A percentile compares a stretch with the other conserved stretches of the same genome.
These are phyloP conservation scores for Vipera latastei DNA, from an alignment of 2,797 vertebrate genomes.

Conservation along the genomic window DNA sequence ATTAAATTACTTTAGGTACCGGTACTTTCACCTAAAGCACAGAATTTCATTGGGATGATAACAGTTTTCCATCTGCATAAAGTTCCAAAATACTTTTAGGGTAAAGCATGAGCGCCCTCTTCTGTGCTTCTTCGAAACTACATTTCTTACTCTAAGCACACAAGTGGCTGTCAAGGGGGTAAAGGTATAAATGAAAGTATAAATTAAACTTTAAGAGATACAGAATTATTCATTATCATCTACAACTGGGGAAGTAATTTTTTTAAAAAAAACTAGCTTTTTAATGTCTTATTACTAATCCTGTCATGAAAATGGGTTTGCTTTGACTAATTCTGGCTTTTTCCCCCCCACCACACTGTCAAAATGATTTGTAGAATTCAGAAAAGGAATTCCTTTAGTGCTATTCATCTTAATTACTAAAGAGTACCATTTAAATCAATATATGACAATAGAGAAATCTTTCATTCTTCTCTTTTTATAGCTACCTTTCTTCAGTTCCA, in stretches of 20 bases:
- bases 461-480: background rate
- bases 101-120: slow-evolving; percentile 46
- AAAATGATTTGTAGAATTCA: background rate
- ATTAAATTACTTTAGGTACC: background rate
- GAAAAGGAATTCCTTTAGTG: background rate
- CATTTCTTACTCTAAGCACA: slow-evolving; percentile 11
- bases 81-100: background rate
- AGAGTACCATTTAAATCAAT: background rate
- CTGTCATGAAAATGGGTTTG: background rate
- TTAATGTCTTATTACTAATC: background rate
- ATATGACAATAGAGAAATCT: background rate
- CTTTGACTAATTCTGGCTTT: background rate
- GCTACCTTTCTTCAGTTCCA: background rate
- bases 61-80: background rate
- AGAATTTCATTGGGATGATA: accelerated
- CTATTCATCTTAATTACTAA: background rate
- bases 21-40: background rate
- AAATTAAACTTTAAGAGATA: background rate
- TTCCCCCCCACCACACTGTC: background rate
- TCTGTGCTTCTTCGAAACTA: slow-evolving; percentile 37
- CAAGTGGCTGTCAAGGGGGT: accelerated
- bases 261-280: background rate
- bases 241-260: background rate
- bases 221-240: accelerated
- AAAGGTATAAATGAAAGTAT: background rate